These are phyloP conservation scores for Equus przewalskii DNA, from an alignment of 2,113 vertebrate species.

Conservation along the genomic window DNA sequence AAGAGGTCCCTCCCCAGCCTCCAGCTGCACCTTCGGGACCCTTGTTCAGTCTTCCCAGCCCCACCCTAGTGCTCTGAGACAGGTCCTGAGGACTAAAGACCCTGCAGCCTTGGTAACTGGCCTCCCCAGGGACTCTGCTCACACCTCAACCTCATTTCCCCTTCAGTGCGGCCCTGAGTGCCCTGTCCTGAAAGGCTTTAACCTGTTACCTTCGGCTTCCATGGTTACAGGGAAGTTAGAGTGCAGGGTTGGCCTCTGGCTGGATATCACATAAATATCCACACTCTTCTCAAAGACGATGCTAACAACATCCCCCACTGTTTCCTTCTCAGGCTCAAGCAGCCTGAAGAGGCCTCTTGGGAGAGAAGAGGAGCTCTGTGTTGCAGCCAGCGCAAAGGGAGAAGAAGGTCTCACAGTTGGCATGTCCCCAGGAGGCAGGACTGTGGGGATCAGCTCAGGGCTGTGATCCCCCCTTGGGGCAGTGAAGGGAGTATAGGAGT, in stretches of 20 bases:
- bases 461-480: background rate
- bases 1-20: background rate
- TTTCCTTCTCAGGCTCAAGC: background rate
- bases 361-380: background rate
- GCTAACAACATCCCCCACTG: background rate
- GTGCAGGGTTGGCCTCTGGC: slow-evolving; percentile 62
- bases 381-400: background rate
- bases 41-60: background rate
- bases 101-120: fast-evolving
- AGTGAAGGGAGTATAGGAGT: background rate
- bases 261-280: slow-evolving; percentile 59
- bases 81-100: background rate
- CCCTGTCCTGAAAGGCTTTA: slow-evolving; percentile 60
- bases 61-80: background rate
- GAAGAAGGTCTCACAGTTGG: background rate
- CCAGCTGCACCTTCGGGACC: background rate
- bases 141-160: slow-evolving; percentile 27
- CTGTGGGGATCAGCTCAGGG: background rate
- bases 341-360: background rate
- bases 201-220: slow-evolving; percentile 72
- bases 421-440: background rate
- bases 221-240: slow-evolving; percentile 68
- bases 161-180: slow-evolving; percentile 44
- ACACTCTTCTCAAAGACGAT: background rate
- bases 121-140: background rate